Evolutionary conservation across 2,113 vertebrate genomes (phyloP).

Genomic region (Brachyhypopomus gauderio): DNA sequence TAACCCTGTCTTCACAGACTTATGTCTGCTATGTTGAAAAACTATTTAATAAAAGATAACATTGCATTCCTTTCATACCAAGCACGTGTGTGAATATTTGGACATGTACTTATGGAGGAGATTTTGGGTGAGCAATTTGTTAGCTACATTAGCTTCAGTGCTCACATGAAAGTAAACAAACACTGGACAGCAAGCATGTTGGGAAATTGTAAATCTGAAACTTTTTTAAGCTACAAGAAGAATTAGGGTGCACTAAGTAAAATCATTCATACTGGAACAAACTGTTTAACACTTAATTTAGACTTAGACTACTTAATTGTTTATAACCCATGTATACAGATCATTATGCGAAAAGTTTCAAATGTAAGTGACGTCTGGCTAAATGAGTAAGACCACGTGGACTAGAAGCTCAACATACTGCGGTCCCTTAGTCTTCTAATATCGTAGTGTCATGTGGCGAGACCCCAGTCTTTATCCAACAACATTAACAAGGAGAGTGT

Average conservation of each 20-base stretch:
- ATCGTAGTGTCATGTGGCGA: not conserved
- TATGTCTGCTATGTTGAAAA: no score
- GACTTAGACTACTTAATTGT: not conserved
- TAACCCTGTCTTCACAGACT: no score
- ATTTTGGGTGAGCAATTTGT: no score
- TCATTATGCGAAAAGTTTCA: not conserved
- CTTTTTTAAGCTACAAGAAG: not conserved
- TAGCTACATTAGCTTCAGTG: no score
- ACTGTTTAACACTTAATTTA: slow-evolving; percentile 12
- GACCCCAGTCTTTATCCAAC: slow-evolving; percentile 11
- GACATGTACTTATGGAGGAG: no score
- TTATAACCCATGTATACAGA: not conserved
- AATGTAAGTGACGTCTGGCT: not conserved
- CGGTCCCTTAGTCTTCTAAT: not conserved
- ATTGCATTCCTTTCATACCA: no score
- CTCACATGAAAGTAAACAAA: no score
- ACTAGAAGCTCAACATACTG: not conserved
- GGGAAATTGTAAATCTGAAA: no score
- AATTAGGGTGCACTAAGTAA: slow-evolving; percentile 4
- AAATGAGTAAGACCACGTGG: not conserved
- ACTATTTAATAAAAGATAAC: no score
- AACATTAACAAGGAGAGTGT: slow-evolving; percentile 21
- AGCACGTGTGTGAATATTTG: no score
- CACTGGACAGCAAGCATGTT: no score
- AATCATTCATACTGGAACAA: not conserved